Conservation (phyloP, 1,140 invertebrate species). For the Hyles euphorbiae region DNA sequence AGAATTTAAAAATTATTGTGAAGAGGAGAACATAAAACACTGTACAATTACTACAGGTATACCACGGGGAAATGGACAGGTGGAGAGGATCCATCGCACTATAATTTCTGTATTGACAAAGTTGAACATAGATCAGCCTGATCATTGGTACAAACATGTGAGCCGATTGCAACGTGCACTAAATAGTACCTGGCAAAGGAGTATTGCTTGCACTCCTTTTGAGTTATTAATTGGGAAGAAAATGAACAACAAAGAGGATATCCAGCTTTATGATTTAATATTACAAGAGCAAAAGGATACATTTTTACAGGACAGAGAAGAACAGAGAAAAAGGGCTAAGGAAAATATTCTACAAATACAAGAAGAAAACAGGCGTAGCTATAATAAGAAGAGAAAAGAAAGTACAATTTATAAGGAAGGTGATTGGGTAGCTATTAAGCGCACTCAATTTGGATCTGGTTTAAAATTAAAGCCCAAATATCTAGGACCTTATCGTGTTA, state of each 20-base stretch:
- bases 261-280: background rate
- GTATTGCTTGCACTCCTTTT: slow-evolving; percentile 43
- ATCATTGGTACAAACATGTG: slow-evolving; percentile 42
- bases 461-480: no score
- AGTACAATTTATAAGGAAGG: no score
- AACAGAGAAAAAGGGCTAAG: no score
- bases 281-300: background rate
- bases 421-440: no score
- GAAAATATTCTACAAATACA: no score
- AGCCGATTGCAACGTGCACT: slow-evolving; percentile 33
- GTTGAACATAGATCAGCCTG: slow-evolving; percentile 21
- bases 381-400: no score
- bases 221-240: slow-evolving; percentile 38
- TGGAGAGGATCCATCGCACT: slow-evolving; percentile 1
- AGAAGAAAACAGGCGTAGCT: no score
- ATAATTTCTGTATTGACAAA: slow-evolving; percentile 7
- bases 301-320: no score
- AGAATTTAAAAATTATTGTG: background rate
- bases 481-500: no score
- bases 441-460: no score
- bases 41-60: slow-evolving; percentile 2
- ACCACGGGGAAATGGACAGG: slow-evolving; percentile 8
- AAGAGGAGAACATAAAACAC: background rate
- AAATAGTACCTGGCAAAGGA: slow-evolving; percentile 44
- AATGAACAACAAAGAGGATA: slow-evolving; percentile 20